These are phyloP conservation scores for Rotaria macrura DNA, from an alignment of 2,888 invertebrate species.

Conservation along the genomic window DNA sequence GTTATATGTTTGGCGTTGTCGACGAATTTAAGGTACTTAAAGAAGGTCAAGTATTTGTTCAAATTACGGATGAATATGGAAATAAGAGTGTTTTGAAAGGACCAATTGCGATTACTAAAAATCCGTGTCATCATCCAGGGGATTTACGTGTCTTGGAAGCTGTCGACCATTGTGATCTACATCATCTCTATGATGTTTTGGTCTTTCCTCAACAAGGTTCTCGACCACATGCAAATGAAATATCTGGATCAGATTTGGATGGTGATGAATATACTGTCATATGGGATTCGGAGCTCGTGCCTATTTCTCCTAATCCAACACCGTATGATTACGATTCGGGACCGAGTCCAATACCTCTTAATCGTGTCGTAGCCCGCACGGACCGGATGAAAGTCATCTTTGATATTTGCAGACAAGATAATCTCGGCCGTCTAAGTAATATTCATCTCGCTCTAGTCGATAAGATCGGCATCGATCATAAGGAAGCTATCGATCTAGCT, in stretches of 20 bases:
- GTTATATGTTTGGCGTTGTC: neutral
- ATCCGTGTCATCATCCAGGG: neutral
- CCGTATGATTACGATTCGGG: neutral
- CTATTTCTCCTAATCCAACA: neutral
- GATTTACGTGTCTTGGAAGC: neutral
- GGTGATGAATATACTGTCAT: constrained; percentile 28
- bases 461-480: neutral
- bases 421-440: neutral
- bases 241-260: constrained; percentile 26
- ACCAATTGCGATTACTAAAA: neutral
- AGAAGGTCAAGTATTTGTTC: neutral
- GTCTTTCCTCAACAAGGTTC: neutral
- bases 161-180: neutral
- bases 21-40: neutral
- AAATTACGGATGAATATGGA: neutral
- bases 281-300: constrained; percentile 11
- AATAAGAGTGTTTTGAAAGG: neutral
- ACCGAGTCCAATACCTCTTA: neutral
- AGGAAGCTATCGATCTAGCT: neutral
- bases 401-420: neutral
- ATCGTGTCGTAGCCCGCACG: neutral
- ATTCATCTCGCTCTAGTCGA: neutral
- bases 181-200: neutral
- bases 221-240: constrained; percentile 26
- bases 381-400: neutral